A percentile compares a stretch with the other conserved stretches of the same genome.
Evolutionary conservation across 1,140 invertebrate genomes (phyloP).

Genomic region (Periplaneta americana): DNA sequence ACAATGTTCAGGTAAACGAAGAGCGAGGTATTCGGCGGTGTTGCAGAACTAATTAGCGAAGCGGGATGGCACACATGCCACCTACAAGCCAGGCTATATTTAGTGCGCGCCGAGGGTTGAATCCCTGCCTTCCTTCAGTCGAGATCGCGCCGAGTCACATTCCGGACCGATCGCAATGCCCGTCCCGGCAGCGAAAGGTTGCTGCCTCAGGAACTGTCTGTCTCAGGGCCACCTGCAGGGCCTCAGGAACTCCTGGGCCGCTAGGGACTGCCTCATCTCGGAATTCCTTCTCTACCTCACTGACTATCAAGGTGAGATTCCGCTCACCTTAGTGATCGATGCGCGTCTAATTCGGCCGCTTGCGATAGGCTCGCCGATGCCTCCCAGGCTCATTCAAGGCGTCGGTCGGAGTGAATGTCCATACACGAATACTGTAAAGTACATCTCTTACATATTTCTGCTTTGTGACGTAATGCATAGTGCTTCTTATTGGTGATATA

Average conservation of each 20-base stretch:
- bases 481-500: neutral
- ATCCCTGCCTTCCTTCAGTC: neutral
- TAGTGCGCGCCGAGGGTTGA: neutral
- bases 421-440: neutral
- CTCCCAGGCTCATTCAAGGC: neutral
- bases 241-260: constrained; percentile 35
- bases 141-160: neutral
- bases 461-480: neutral
- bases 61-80: neutral
- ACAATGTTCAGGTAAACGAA: no score
- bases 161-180: constrained; percentile 4
- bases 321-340: no score
- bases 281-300: constrained; percentile 45
- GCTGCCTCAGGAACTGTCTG: neutral
- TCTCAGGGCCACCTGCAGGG: constrained; percentile 24
- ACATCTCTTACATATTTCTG: neutral
- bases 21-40: no score
- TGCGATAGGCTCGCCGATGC: neutral
- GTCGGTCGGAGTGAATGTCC: neutral
- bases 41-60: no score
- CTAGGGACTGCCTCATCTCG: constrained; percentile 24
- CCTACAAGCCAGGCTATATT: neutral
- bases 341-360: neutral
- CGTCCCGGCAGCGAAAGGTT: neutral
- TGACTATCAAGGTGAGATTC: constrained; percentile 41